phyloP scores from a whole-genome alignment of 2,113 vertebrate genomes.

The Embiotoca jacksoni region DNA sequence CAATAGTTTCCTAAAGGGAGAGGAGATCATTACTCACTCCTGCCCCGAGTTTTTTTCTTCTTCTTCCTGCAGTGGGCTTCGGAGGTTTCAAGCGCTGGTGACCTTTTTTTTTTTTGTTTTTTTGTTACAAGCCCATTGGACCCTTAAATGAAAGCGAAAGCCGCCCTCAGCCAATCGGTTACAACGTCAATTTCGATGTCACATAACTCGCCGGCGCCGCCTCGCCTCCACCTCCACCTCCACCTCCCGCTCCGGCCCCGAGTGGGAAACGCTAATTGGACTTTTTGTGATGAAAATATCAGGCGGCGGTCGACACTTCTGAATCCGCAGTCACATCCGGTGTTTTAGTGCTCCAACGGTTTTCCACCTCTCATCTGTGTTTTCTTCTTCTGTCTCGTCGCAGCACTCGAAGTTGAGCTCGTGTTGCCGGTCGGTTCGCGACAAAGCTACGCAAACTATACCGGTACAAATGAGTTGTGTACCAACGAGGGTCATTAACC shows the following conservation, averaged over 20 bases:
- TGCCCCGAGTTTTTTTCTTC: not conserved
- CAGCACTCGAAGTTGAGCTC: too few species aligned
- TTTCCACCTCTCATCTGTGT: slow-evolving; percentile 26
- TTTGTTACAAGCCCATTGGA: slow-evolving; percentile 44
- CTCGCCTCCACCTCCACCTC: slow-evolving; percentile 30
- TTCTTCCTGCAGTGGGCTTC: not conserved
- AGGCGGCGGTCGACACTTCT: slow-evolving; percentile 11
- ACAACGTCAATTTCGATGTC: slow-evolving; percentile 30
- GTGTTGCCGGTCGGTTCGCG: not conserved
- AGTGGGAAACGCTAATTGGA: slow-evolving; percentile 52
- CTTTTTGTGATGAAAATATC: slow-evolving; percentile 55
- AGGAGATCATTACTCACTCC: slow-evolving; percentile 25
- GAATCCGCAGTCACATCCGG: slow-evolving; percentile 43
- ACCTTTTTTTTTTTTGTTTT: slow-evolving; percentile 58
- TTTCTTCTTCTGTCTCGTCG: too few species aligned
- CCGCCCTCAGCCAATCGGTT: slow-evolving; percentile 43
- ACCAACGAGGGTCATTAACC: slow-evolving; percentile 62
- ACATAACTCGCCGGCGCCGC: slow-evolving; percentile 22
- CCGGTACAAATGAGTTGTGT: slow-evolving; percentile 56
- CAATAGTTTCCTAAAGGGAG: slow-evolving; percentile 1
- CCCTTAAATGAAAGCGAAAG: slow-evolving; percentile 60
- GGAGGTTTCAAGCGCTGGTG: slow-evolving; percentile 40
- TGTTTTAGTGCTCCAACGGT: not conserved
- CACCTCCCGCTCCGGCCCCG: slow-evolving; percentile 8
- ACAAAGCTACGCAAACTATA: slow-evolving; percentile 32